These are phyloP conservation scores for Phenacoccus solenopsis DNA, from an alignment of 1,140 invertebrate genomes.

Conservation along the genomic window DNA sequence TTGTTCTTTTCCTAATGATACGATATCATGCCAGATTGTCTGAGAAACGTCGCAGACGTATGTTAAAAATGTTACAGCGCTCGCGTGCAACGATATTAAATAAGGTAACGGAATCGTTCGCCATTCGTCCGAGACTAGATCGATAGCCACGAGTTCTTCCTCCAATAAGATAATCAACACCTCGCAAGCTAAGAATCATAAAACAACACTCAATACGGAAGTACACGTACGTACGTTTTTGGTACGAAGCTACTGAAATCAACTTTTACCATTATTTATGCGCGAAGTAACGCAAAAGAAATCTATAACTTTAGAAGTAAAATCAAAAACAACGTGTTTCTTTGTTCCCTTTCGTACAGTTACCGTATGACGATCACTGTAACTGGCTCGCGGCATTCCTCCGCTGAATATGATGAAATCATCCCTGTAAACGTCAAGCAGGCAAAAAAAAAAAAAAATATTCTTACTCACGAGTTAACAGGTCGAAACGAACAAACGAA, in stretches of 20 bases:
- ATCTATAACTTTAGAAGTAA: conserved; percentile 81
- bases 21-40: conserved; percentile 58
- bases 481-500: too few species aligned
- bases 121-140: conserved; percentile 69
- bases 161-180: conserved; percentile 74
- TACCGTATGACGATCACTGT: conserved; percentile 84
- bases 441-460: conserved; percentile 18
- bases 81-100: conserved; percentile 83
- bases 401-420: conserved; percentile 58
- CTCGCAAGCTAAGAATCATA: conserved; percentile 37
- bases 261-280: conserved; percentile 21
- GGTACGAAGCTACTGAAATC: not conserved
- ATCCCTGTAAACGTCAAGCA: conserved; percentile 34
- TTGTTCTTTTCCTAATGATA: conserved; percentile 55
- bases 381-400: conserved; percentile 85
- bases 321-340: conserved; percentile 83
- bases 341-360: conserved; percentile 48
- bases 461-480: too few species aligned
- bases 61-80: conserved; percentile 60
- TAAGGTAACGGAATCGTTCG: conserved; percentile 77
- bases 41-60: conserved; percentile 59
- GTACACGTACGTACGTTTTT: too few species aligned
- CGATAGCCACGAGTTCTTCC: conserved; percentile 85
- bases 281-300: conserved; percentile 46
- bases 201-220: too few species aligned